Base-by-base conservation (phyloP, 2,113 vertebrate species). In the Gavia stellata region DNA sequence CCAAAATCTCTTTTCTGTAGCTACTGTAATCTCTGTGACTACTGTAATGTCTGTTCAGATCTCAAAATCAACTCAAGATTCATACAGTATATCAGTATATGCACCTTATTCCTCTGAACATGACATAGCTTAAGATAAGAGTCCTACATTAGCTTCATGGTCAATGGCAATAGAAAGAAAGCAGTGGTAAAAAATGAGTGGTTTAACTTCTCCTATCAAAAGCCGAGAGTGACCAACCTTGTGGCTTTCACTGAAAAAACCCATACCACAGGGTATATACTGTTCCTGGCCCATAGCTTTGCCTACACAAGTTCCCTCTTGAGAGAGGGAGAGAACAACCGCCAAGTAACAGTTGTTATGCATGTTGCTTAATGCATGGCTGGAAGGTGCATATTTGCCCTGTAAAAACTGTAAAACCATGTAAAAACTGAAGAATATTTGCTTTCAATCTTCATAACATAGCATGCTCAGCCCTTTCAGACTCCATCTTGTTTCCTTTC, bases 351-450 rank as follows among this genome's bases (percentile, higher is more conserved):
- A 67, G 20, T 36, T 71, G n/a, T 61, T 83, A 45, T 8, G 28
- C 2, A 4, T 13, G 1, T 63, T 42, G 9, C 25, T 81, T 71
- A 88, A 63, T 65, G 17, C 31, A 31, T n/a, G 28, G 8, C 25
- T 91, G n/a, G 36, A 84, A 88, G 52, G n/a, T 42, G 12, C 3
- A 8, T 45, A 56, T 70, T 62, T 74, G 6, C 12, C 1, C 18
- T 83, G 13, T 74, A 40, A 71, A 78, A 33, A 89, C n/a, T n/a
- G n/a, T n/a, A n/a, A 13, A 77, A 55, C 0, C 0, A 0, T 34
- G 7, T 24, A 49, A 86, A 87, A 82, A 67, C 17, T 4, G 8
- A 92, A 82, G 25, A 66, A 44, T 36, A 45, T 55, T 85, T 65
- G 4, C 8, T 72, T 91, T 77, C 49, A 66, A 45, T 79, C 20